Evolutionary conservation across 2,113 vertebrate species (phyloP).

Genomic region (Sander lucioperca): DNA sequence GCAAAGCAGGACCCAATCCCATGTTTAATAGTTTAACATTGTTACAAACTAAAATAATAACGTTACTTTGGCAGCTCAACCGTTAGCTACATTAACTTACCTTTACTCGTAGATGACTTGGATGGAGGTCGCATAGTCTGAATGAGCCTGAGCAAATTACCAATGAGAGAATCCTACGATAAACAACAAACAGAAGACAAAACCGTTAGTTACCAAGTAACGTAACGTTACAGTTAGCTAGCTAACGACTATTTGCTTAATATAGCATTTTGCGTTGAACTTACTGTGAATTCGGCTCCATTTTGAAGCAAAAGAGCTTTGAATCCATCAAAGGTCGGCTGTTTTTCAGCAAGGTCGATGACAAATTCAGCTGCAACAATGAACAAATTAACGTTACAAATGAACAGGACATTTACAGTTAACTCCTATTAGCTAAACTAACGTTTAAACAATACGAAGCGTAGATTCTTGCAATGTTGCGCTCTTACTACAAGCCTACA

Average conservation of each 20-base stretch:
- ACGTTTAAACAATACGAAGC: background rate
- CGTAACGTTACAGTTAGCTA: too few relatives aligned
- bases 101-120: slow-evolving; percentile 88
- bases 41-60: too few relatives aligned
- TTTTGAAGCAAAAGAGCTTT: slow-evolving; percentile 90
- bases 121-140: slow-evolving; percentile 95
- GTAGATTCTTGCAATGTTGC: accelerated
- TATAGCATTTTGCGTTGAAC: slow-evolving; percentile 23
- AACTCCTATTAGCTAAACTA: background rate
- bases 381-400: background rate
- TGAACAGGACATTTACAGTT: too few relatives aligned
- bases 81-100: slow-evolving; percentile 65
- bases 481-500: too few relatives aligned
- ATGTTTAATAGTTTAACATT: background rate
- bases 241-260: background rate
- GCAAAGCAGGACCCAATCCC: too few relatives aligned
- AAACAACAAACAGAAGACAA: slow-evolving; percentile 4
- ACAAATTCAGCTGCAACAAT: slow-evolving; percentile 92
- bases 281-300: slow-evolving; percentile 96
- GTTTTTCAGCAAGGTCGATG: slow-evolving; percentile 93
- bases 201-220: accelerated
- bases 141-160: slow-evolving; percentile 95
- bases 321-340: slow-evolving; percentile 90
- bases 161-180: slow-evolving; percentile 92
- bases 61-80: too few relatives aligned